phyloP scores from a whole-genome alignment of 2,888 invertebrate species.

The Pediacus dermestoides region DNA sequence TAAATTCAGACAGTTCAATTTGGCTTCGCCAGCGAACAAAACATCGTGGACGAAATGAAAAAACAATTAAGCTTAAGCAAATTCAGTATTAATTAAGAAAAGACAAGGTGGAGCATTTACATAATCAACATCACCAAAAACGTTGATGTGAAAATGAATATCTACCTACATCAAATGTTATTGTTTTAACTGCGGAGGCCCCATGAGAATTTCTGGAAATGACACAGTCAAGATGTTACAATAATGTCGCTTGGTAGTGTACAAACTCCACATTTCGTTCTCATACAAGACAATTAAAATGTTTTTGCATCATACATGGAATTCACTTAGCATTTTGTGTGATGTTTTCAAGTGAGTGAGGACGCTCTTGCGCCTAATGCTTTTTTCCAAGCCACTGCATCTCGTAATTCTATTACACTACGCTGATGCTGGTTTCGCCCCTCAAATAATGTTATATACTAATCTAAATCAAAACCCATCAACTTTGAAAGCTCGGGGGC shows the following conservation, averaged over 20 bases:
- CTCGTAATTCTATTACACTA: conserved; percentile 40
- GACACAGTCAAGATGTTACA: conserved; percentile 1
- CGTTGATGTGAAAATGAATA: too few species aligned
- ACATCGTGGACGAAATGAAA: too few species aligned
- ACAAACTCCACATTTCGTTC: conserved; percentile 15
- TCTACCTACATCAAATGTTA: too few species aligned
- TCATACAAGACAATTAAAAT: conserved; percentile 31
- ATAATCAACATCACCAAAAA: too few species aligned
- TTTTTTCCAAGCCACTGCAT: conserved; percentile 40
- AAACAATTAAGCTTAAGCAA: too few species aligned
- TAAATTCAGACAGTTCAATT: too few species aligned
- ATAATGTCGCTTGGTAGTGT: neutral
- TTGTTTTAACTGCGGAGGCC: conserved; percentile 3
- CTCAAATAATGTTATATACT: conserved; percentile 39
- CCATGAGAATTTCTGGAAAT: conserved; percentile 5
- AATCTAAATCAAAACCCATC: conserved; percentile 41
- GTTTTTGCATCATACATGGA: conserved; percentile 25
- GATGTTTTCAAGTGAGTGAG: conserved; percentile 34
- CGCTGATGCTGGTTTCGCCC: conserved; percentile 18
- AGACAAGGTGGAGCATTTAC: too few species aligned
- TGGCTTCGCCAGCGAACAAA: too few species aligned
- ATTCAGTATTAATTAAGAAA: too few species aligned
- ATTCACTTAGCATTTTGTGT: conserved; percentile 18
- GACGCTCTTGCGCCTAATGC: conserved; percentile 37
- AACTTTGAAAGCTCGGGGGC: conserved; percentile 36